Evolutionary conservation across 1,140 invertebrate species (phyloP), one percentile per base, ranked within the genome.

Genomic region (Teleopsis dalmanni): DNA sequence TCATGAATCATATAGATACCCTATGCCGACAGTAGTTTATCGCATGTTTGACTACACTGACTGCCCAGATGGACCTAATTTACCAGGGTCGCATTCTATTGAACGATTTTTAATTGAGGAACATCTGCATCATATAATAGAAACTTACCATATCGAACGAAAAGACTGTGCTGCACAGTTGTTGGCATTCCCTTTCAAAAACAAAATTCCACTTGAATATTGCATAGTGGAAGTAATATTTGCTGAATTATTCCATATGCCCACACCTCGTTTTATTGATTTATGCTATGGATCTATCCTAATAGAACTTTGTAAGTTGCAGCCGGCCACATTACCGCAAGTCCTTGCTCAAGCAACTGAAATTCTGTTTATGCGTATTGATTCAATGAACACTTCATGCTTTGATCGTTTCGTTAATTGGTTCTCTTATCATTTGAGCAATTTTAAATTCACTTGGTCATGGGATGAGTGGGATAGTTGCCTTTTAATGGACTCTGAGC

Each of bases 41-140:
- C 81, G 88, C 34, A 89, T 99, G 82, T 99, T 99, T 76, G 95
- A 98, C 73, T 97, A 98, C 65, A 97, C 95, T 5, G 95, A 99
- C 74, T 97, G 95, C 64, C 93, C 95, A 9, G 94, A 96, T 73
- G 90, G 85, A 1, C 85, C 86, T 2, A 81, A 87, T 29, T 73
- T 99, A 33, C 95, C 96, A 1, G 95, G 93, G 23, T 88, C 90
- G 43, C 94, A 98, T 76, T 91, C 95, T 0, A 97, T 99, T 53
- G 97, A 99, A 72, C 78, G 96, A 56, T 99, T 95, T 73, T 75
- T 99, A 1, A 96, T 99, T 62, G 97, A 99, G 73, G 94, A 98
- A 71, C 94, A 99, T 71, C 73, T 99, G 6, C 83, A 88, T 59
- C 89, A 93, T 54, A 98, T 98, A 34, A 82, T 99, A 51, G 85